Conservation (phyloP, 2,797 vertebrate species). For the Manis pentadactyla region DNA sequence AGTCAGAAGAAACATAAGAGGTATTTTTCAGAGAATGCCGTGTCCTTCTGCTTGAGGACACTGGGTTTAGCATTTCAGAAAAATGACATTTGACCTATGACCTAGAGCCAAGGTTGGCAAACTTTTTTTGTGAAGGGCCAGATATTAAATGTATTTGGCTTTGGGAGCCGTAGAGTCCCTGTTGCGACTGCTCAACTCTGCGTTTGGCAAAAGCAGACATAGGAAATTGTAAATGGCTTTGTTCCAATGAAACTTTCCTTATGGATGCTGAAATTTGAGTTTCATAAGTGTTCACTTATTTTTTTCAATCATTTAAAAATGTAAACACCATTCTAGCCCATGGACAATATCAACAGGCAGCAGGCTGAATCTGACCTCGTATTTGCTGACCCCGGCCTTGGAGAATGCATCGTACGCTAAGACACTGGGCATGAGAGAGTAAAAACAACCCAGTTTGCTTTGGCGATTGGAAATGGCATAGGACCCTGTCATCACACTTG, state of each 20-base stretch:
- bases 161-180: neutral
- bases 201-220: neutral
- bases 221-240: neutral
- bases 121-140: neutral
- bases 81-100: conserved; percentile 15
- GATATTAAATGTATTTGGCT: neutral
- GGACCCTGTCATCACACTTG: neutral
- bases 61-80: neutral
- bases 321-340: neutral
- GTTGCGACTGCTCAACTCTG: neutral
- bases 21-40: neutral
- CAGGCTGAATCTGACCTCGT: neutral
- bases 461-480: neutral
- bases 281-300: neutral
- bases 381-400: neutral
- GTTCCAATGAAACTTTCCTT: neutral
- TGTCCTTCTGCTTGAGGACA: neutral
- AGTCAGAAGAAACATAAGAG: neutral
- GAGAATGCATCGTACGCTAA: neutral
- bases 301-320: neutral
- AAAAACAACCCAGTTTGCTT: neutral
- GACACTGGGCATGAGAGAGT: neutral
- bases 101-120: neutral
- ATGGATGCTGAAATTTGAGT: neutral
- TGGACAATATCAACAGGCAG: neutral